phyloP scores from a whole-genome alignment of 2,888 invertebrate genomes.

The Mythimna lalbum region DNA sequence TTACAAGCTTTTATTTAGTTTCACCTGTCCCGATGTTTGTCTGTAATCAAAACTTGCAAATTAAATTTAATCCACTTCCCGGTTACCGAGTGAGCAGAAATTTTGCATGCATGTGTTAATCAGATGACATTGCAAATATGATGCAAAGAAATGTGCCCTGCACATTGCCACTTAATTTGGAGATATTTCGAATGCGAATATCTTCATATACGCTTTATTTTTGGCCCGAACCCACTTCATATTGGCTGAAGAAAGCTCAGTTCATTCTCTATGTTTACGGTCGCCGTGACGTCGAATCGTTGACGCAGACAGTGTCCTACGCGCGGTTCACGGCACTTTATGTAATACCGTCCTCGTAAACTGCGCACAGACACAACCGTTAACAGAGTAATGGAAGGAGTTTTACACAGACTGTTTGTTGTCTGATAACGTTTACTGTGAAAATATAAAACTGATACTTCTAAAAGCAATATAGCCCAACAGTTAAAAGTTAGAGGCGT shows the following conservation, averaged over 20 bases:
- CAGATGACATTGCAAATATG: too few relatives aligned
- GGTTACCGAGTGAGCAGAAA: too few relatives aligned
- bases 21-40: too few relatives aligned
- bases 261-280: background rate
- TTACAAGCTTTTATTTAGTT: too few relatives aligned
- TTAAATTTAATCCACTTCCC: too few relatives aligned
- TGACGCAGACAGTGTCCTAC: slow-evolving; percentile 4
- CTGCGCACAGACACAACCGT: slow-evolving; percentile 19
- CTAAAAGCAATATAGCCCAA: background rate
- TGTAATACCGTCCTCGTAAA: slow-evolving; percentile 32
- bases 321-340: slow-evolving; percentile 23
- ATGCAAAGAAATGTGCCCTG: too few relatives aligned
- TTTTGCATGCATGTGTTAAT: too few relatives aligned
- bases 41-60: too few relatives aligned
- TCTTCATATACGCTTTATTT: too few relatives aligned
- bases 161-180: too few relatives aligned
- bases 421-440: slow-evolving; percentile 29
- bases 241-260: background rate
- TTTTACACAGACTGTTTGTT: slow-evolving; percentile 22
- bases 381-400: slow-evolving; percentile 24
- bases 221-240: too few relatives aligned
- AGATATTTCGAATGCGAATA: too few relatives aligned
- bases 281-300: background rate
- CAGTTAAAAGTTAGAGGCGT: background rate
- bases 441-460: slow-evolving; percentile 8